Evolutionary conservation across 2,113 vertebrate species (phyloP).

Genomic region (Eira barbara): DNA sequence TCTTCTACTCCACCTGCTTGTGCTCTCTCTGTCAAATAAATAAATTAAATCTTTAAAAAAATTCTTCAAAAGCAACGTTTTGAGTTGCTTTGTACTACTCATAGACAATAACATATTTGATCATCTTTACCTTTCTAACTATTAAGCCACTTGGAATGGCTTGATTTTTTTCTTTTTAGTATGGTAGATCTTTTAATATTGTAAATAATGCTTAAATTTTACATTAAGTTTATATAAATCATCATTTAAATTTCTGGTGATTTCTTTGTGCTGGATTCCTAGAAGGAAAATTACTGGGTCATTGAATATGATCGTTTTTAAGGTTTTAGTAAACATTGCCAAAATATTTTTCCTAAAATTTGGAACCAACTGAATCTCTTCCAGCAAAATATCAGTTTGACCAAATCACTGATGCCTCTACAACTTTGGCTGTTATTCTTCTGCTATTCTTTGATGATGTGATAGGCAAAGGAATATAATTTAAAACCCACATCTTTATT

Average conservation of each 20-base stretch:
- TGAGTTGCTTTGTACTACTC: neutral
- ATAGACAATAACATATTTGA: neutral
- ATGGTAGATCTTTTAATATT: neutral
- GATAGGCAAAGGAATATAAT: neutral
- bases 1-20: too few relatives aligned
- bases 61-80: neutral
- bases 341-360: neutral
- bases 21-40: neutral
- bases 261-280: neutral
- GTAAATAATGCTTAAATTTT: neutral
- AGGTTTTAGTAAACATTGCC: neutral
- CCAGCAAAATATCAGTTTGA: neutral
- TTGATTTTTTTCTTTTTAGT: neutral
- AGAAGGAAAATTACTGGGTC: neutral
- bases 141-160: neutral
- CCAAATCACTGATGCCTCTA: neutral
- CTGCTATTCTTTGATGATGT: neutral
- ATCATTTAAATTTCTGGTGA: conserved; percentile 5
- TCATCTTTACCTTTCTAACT: neutral
- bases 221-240: neutral
- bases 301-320: neutral
- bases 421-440: neutral
- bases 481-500: neutral
- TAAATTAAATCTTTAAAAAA: neutral
- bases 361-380: neutral